Conservation (phyloP, 2,113 vertebrate genomes). For the Sialia sialis region DNA sequence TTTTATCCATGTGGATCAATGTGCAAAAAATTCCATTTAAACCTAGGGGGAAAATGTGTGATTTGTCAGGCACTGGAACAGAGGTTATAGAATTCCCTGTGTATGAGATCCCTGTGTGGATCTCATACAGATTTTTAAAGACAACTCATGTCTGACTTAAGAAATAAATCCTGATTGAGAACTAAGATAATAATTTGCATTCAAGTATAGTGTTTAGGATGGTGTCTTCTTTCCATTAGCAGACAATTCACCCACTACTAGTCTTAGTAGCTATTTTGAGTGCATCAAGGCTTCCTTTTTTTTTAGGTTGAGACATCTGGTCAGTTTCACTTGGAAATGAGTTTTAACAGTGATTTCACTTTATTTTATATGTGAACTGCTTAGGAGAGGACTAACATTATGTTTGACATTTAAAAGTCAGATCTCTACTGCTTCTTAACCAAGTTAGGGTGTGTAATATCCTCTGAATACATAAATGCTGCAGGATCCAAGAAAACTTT, state of each 20-base stretch:
- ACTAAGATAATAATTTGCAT: not conserved
- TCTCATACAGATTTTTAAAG: not conserved
- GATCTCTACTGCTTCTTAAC: not conserved
- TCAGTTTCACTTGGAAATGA: not conserved
- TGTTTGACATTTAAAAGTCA: not conserved
- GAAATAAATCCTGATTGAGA: not conserved
- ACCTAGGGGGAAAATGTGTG: not conserved
- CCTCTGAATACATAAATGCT: not conserved
- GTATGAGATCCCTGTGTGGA: not conserved
- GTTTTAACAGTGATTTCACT: not conserved
- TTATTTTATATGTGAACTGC: not conserved
- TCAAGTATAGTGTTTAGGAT: not conserved
- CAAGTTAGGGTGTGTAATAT: not conserved
- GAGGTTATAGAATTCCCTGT: not conserved
- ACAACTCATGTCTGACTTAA: not conserved
- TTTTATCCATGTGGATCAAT: not conserved
- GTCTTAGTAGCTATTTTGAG: not conserved
- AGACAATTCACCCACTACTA: not conserved
- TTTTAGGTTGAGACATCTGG: not conserved
- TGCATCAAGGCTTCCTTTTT: not conserved
- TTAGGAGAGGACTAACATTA: not conserved
- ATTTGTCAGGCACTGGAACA: not conserved
- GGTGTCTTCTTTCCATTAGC: not conserved
- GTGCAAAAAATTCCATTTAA: not conserved
- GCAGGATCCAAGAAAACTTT: not conserved